A percentile compares a stretch with the other conserved stretches of the same genome.
These are phyloP conservation scores for Entelurus aequoreus DNA, from an alignment of 2,113 vertebrate genomes.

Conservation along the genomic window DNA sequence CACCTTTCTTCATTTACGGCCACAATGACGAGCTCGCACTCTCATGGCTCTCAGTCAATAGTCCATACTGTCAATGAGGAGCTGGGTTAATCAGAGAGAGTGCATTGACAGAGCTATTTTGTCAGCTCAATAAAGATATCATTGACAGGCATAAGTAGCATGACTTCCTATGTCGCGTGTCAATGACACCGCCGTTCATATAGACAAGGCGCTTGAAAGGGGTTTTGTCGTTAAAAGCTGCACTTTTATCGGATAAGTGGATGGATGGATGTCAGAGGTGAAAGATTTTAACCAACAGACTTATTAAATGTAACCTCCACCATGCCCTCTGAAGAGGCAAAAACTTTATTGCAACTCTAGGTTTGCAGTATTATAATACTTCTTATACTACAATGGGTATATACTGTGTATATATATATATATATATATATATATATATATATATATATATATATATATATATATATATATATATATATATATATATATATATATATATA, in stretches of 20 bases:
- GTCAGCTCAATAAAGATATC: constrained; percentile 50
- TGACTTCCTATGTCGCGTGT: constrained; percentile 22
- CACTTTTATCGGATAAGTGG: no score
- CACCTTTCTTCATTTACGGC: constrained; percentile 40
- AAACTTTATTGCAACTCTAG: not conserved
- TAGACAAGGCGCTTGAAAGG: not conserved
- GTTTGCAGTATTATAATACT: not conserved
- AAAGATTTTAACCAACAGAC: constrained; percentile 47
- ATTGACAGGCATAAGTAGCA: constrained; percentile 42
- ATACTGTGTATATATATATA: no score
- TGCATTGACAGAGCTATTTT: constrained; percentile 52
- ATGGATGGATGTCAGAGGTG: constrained; percentile 22
- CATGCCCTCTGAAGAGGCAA: constrained; percentile 11
- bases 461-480: no score
- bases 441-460: no score
- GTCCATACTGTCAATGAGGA: constrained; percentile 48
- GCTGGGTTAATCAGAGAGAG: constrained; percentile 60
- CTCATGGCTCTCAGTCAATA: constrained; percentile 41
- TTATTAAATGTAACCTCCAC: constrained; percentile 35
- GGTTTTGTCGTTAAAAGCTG: no score
- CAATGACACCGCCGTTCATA: constrained; percentile 13
- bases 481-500: no score
- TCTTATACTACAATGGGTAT: not conserved
- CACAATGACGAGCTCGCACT: constrained; percentile 32
- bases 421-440: no score